A percentile compares a stretch with the other conserved stretches of the same genome.
Conservation (phyloP, 2,113 vertebrate species). For the Coturnix japonica region DNA sequence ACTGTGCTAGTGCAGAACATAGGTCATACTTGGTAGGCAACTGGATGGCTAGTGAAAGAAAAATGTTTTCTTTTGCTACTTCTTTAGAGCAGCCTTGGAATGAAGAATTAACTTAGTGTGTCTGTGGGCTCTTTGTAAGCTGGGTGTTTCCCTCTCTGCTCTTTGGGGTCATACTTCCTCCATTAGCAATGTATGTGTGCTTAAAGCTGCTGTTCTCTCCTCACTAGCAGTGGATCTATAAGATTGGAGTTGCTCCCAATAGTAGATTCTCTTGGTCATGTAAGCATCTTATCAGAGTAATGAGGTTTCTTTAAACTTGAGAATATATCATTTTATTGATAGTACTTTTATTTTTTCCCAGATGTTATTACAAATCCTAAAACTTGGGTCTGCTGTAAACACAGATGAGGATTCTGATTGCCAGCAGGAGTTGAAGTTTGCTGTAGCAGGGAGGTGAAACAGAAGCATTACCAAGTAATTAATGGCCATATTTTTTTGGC, state of each 20-base stretch:
- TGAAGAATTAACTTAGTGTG: neutral
- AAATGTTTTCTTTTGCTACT: neutral
- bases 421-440: neutral
- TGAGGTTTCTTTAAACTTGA: neutral
- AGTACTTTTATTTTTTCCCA: neutral
- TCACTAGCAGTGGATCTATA: neutral
- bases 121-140: neutral
- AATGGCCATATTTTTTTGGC: neutral
- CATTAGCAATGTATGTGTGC: neutral
- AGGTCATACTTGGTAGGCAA: neutral
- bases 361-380: slow-evolving; percentile 43
- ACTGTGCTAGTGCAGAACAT: neutral
- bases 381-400: slow-evolving; percentile 19
- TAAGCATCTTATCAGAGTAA: neutral
- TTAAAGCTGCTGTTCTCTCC: neutral
- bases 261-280: neutral
- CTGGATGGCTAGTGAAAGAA: neutral
- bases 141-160: neutral
- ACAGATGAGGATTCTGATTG: slow-evolving; percentile 8
- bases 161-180: neutral
- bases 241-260: neutral
- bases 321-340: neutral
- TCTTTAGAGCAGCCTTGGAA: neutral
- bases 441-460: neutral
- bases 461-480: neutral